Conservation (phyloP, 2,888 invertebrate species). For the Onthophagus sagittarius region DNA sequence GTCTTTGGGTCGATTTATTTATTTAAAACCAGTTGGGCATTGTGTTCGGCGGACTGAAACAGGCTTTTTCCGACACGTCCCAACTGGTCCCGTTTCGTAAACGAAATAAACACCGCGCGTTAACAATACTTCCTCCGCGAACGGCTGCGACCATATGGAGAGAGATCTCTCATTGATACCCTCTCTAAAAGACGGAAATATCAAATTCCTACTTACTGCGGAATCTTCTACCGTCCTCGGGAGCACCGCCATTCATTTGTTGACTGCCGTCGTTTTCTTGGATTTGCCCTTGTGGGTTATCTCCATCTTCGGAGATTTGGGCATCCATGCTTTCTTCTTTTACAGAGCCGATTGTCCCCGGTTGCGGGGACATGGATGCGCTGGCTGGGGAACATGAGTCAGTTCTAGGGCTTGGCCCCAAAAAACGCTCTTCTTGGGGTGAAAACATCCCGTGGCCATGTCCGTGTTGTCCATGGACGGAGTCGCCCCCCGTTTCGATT, state of each 20-base stretch:
- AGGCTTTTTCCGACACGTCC: not conserved
- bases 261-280: conserved; percentile 38
- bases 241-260: conserved; percentile 38
- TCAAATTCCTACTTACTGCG: conserved; percentile 54
- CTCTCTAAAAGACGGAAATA: conserved; percentile 7
- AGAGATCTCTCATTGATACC: not conserved
- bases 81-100: not conserved
- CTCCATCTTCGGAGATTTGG: conserved; percentile 57
- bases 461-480: conserved; percentile 39
- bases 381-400: conserved; percentile 61
- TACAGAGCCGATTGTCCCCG: conserved; percentile 37
- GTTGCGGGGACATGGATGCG: conserved; percentile 54
- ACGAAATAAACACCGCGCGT: not conserved
- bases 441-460: conserved; percentile 46
- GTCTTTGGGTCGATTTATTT: not conserved
- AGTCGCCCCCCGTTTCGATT: conserved; percentile 48
- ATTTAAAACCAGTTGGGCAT: not conserved
- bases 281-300: conserved; percentile 44
- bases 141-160: not conserved
- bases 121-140: not conserved
- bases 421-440: conserved; percentile 45
- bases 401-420: conserved; percentile 52
- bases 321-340: conserved; percentile 58
- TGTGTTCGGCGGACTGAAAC: not conserved
- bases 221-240: conserved; percentile 53